Percentiles rank a stretch among this genome's conserved stretches.
phyloP scores from a whole-genome alignment of 2,113 vertebrate species.

The Leucopsar rothschildi region DNA sequence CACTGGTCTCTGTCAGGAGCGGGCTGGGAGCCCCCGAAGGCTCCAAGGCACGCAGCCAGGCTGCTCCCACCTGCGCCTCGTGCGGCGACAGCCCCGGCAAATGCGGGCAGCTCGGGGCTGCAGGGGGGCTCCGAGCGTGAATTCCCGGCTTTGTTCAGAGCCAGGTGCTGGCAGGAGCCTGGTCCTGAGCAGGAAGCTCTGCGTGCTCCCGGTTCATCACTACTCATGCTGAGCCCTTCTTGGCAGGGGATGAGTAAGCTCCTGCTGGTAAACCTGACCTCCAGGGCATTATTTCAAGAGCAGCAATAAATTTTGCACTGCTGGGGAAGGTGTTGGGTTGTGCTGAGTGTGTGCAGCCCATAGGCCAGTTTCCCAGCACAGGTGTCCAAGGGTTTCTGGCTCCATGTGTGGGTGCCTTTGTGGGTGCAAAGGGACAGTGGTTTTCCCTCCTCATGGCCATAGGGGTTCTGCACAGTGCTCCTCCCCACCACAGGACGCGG shows the following conservation, averaged over 20 bases:
- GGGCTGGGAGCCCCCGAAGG: rapidly evolving
- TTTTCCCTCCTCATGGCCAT: neutral
- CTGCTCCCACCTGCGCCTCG: neutral
- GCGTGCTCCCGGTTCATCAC: neutral
- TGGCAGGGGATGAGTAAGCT: neutral
- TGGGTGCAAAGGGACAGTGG: neutral
- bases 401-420: neutral
- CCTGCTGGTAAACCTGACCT: neutral
- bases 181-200: neutral
- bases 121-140: neutral
- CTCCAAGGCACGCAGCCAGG: neutral
- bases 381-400: neutral
- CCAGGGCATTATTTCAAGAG: neutral
- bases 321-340: neutral
- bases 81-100: rapidly evolving
- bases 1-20: neutral
- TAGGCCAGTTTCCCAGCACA: rapidly evolving
- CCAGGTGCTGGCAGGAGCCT: neutral
- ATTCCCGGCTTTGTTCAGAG: neutral
- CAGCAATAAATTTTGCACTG: neutral
- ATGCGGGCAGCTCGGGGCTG: rapidly evolving
- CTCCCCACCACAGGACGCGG: neutral
- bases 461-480: rapidly evolving
- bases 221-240: neutral
- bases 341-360: neutral